These are phyloP conservation scores for Lycia hirtaria DNA, from an alignment of 2,888 invertebrate genomes.

Conservation along the genomic window DNA sequence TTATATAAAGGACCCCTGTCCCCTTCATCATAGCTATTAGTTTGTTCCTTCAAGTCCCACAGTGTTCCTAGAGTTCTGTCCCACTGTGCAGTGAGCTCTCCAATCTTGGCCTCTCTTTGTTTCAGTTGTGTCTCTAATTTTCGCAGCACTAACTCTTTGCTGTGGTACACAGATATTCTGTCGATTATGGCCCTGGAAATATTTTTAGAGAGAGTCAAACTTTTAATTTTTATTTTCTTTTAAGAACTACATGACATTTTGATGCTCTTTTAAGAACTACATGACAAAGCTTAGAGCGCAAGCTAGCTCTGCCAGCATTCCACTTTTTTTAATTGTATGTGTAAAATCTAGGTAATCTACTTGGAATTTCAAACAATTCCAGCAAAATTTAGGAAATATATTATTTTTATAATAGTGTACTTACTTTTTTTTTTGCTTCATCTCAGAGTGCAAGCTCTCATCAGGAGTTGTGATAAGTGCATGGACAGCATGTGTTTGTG, in stretches of 20 bases:
- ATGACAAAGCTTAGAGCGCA: too few relatives aligned
- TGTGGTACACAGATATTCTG: slow-evolving; percentile 49
- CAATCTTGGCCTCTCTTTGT: slow-evolving; percentile 52
- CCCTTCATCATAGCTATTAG: slow-evolving; percentile 41
- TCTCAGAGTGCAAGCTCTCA: slow-evolving; percentile 51
- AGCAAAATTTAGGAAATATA: too few relatives aligned
- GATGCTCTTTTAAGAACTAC: too few relatives aligned
- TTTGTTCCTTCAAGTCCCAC: slow-evolving; percentile 42
- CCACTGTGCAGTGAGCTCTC: slow-evolving; percentile 54
- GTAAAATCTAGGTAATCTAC: not conserved
- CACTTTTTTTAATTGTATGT: too few relatives aligned
- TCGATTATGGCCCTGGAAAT: slow-evolving; percentile 61
- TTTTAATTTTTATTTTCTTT: not conserved
- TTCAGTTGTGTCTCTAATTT: slow-evolving; percentile 47
- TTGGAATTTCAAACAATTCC: too few relatives aligned
- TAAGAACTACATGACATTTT: too few relatives aligned
- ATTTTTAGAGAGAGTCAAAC: not conserved
- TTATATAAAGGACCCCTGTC: slow-evolving; percentile 49
- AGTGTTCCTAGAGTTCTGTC: slow-evolving; percentile 52
- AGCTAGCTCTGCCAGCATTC: too few relatives aligned
- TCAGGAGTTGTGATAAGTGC: slow-evolving; percentile 53
- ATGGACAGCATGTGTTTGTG: slow-evolving; percentile 60
- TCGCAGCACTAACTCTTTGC: slow-evolving; percentile 52
- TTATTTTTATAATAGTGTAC: too few relatives aligned
- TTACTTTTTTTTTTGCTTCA: slow-evolving; percentile 65